phyloP scores from a whole-genome alignment of 2,888 invertebrate genomes.

The Eueremaeus valkanovi region DNA sequence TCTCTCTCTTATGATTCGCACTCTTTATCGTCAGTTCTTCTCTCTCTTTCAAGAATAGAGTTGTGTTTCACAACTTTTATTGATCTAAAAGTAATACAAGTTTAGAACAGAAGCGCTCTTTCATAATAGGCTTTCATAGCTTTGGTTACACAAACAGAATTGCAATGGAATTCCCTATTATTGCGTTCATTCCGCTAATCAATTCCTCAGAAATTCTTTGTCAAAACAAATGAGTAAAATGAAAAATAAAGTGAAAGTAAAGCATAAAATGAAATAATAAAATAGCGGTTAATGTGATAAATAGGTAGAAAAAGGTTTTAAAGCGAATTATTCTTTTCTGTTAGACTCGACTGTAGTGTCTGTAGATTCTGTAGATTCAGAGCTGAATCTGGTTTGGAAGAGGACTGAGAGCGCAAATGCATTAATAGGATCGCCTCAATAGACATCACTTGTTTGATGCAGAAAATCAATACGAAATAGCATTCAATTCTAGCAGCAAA shows the following conservation, averaged over 20 bases:
- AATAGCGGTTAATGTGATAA: background rate
- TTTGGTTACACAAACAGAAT: background rate
- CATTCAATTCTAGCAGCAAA: conserved; percentile 10
- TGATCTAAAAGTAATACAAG: conserved; percentile 29
- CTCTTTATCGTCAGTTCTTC: conserved; percentile 19
- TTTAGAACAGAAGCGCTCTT: background rate
- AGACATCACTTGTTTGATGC: conserved; percentile 32
- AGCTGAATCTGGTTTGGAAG: background rate
- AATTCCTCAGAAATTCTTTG: background rate
- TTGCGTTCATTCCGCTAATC: background rate
- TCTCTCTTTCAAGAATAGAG: conserved; percentile 9
- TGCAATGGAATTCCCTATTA: background rate
- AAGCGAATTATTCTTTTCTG: too few species aligned
- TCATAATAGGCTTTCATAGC: background rate
- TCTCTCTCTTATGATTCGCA: background rate
- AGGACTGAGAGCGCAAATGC: conserved; percentile 11
- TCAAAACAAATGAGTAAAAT: background rate
- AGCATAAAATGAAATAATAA: background rate
- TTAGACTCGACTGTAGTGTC: too few species aligned
- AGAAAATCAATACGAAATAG: conserved; percentile 27
- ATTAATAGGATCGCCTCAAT: background rate
- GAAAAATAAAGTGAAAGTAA: too few species aligned
- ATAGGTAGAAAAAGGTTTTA: background rate
- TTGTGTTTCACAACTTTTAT: conserved; percentile 30
- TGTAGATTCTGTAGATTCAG: background rate